phyloP scores from a whole-genome alignment of 2,797 vertebrate species.

The Eospalax fontanierii region DNA sequence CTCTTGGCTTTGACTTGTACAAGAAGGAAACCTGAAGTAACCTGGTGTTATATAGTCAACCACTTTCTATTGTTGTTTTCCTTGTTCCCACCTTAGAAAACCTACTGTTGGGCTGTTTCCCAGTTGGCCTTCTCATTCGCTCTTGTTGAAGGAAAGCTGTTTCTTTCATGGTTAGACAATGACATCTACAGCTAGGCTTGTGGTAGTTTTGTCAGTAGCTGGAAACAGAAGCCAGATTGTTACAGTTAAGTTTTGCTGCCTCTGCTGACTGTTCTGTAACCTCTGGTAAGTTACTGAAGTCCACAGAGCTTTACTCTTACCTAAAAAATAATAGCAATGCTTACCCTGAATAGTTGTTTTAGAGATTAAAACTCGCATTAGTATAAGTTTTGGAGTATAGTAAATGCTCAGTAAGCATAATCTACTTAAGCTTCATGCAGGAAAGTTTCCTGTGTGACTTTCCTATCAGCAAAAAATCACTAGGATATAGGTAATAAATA shows the following conservation, averaged over 20 bases:
- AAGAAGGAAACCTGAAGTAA: not conserved
- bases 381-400: not conserved
- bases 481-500: not conserved
- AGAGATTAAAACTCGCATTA: not conserved
- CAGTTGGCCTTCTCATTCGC: not conserved
- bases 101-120: not conserved
- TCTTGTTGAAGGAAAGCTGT: not conserved
- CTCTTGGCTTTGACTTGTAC: not conserved
- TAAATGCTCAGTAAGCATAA: not conserved
- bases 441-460: not conserved
- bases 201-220: not conserved
- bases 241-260: not conserved
- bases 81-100: not conserved
- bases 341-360: not conserved
- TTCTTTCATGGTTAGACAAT: not conserved
- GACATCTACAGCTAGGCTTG: not conserved
- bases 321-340: not conserved
- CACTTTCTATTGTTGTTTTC: not conserved
- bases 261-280: not conserved
- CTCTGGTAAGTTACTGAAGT: not conserved
- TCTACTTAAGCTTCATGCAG: not conserved
- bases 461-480: not conserved
- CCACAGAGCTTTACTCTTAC: constrained; percentile 9
- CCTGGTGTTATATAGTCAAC: not conserved
- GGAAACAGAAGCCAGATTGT: not conserved